Base-by-base conservation (phyloP, 2,113 vertebrate species). In the Cepphus grylle region DNA sequence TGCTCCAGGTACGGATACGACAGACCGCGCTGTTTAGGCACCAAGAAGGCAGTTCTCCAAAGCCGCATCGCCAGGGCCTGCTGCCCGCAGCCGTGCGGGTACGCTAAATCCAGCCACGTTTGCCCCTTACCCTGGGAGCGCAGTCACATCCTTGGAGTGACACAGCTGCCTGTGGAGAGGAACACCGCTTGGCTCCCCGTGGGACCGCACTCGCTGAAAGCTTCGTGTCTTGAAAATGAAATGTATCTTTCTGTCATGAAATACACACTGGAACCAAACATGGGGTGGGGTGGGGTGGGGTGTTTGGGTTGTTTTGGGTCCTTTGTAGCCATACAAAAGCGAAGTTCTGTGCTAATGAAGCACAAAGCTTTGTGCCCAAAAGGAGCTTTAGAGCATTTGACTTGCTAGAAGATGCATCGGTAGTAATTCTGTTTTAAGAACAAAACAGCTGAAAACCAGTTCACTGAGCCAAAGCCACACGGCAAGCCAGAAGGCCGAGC, bases 21-120 rank as follows among this genome's bases (percentile, higher is more conserved):
- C 56, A 50, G 62, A 18, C 47, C 1, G 20, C 81, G n/a, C 47
- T 43, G 26, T 59, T 62, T 2, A 22, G 32, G 49, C 62, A 70
- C 47, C 55, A 20, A 7, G 16, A 71, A 23, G 6, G 34, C 29
- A 40, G 45, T 30, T 59, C 50, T 34, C 58, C 50, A 7, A 47
- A 40, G 61, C 12, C 23, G 45, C 3, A 25, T 30, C 29, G 40
- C 26, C 70, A 43, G n/a, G 62, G 55, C 70, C 56, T 19, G 22
- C 61, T 32, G 12, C 5, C 36, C 17, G 10, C 26, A 29, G 73
- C 42, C 11, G 21, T 1, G 8, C 1, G 4, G 36, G 12, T 4
- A 15, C 6, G 1, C 50, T 11, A 8, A 65, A 10, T 5, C 20
- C 61, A 15, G 7, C 8, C 3, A 12, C 2, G 47, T 29, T 34